Evolutionary conservation across 2,888 invertebrate species (phyloP).

Genomic region (Dryococelus australis): DNA sequence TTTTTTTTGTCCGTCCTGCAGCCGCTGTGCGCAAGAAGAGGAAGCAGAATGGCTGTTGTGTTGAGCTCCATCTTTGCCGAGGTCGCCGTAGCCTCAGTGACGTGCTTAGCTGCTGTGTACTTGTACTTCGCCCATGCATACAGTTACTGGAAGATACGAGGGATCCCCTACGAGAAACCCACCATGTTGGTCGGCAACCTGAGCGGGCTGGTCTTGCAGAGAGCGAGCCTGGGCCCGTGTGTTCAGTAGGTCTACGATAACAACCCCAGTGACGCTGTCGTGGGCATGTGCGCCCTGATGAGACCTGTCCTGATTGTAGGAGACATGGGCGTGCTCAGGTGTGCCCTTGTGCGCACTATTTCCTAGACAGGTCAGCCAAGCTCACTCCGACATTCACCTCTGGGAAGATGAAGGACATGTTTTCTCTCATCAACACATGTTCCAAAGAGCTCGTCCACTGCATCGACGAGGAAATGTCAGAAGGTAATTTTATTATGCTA

Average conservation of each 20-base stretch:
- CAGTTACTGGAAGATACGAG: conserved; percentile 35
- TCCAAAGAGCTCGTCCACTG: conserved; percentile 13
- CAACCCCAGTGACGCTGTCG: neutral
- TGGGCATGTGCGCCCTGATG: conserved; percentile 34
- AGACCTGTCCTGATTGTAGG: conserved; percentile 27
- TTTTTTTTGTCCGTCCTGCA: too few species aligned
- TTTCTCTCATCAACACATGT: conserved; percentile 29
- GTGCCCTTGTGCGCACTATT: conserved; percentile 29
- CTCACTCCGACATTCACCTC: conserved; percentile 34
- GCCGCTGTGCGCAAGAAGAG: too few species aligned
- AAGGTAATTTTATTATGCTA: neutral
- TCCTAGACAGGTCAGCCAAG: conserved; percentile 25
- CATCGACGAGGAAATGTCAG: neutral
- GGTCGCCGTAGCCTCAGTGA: neutral
- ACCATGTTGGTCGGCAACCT: conserved; percentile 36
- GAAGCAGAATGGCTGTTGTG: neutral
- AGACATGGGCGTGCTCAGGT: conserved; percentile 28
- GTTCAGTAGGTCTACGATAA: conserved; percentile 26
- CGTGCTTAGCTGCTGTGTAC: neutral
- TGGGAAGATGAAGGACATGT: conserved; percentile 38
- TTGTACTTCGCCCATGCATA: conserved; percentile 34
- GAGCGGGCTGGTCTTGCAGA: conserved; percentile 30
- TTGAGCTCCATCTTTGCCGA: neutral
- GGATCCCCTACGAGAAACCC: conserved; percentile 31
- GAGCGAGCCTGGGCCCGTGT: neutral